A percentile compares a stretch with the other conserved stretches of the same genome.
phyloP scores from a whole-genome alignment of 23 tunicate genomes.

The Halocynthia roretzi region DNA sequence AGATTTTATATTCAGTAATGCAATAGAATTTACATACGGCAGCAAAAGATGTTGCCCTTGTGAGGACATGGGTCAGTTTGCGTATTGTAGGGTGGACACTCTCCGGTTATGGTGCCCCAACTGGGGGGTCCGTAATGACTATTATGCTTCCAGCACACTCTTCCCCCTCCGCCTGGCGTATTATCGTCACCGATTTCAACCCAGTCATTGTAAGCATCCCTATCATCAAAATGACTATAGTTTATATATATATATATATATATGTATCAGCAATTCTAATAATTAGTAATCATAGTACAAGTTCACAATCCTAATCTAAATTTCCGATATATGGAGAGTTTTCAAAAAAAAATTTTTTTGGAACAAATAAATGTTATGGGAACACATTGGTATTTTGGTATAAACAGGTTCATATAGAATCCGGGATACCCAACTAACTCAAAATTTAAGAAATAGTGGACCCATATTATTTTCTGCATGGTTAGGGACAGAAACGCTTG shows the following conservation, averaged over 20 bases:
- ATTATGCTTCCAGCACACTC: slow-evolving; percentile 54
- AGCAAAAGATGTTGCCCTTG: slow-evolving; percentile 60
- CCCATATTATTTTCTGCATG: neutral
- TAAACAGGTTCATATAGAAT: too few relatives aligned
- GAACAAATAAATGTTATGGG: neutral
- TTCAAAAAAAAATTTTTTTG: too few relatives aligned
- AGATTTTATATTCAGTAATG: too few relatives aligned
- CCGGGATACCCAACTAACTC: too few relatives aligned
- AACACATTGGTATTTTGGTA: neutral
- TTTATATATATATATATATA: neutral
- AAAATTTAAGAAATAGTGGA: too few relatives aligned
- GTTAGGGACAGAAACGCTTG: slow-evolving; percentile 2
- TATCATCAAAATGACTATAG: neutral
- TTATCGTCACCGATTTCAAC: slow-evolving; percentile 55
- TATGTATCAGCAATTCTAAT: neutral
- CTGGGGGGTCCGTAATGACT: slow-evolving; percentile 39
- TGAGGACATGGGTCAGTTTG: slow-evolving; percentile 38
- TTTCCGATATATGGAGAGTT: too few relatives aligned
- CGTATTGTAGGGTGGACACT: slow-evolving; percentile 35
- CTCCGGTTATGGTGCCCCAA: slow-evolving; percentile 45
- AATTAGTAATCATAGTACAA: neutral
- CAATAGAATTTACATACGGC: slow-evolving; percentile 31
- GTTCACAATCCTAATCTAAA: neutral
- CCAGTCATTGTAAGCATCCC: slow-evolving; percentile 64
- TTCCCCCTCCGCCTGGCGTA: slow-evolving; percentile 7